A percentile compares a stretch with the other conserved stretches of the same genome.
Evolutionary conservation across 2,888 invertebrate species (phyloP).

Genomic region (Archaeoteleia sp.): DNA sequence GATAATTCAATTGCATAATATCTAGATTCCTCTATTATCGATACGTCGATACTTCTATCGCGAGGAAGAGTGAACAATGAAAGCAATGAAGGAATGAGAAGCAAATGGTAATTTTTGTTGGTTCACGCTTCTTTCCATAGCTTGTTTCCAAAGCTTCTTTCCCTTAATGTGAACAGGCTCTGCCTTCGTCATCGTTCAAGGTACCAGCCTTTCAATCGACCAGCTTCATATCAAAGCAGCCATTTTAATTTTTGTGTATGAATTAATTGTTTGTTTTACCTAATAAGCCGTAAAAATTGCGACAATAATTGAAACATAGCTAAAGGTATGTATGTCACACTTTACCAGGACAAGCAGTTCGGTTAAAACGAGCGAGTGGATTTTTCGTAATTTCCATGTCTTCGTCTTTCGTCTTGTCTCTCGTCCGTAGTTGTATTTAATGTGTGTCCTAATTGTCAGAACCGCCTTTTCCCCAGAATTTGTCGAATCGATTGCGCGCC

Average conservation of each 20-base stretch:
- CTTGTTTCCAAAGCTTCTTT: too few relatives aligned
- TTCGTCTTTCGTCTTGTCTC: conserved; percentile 50
- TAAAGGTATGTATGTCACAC: conserved; percentile 39
- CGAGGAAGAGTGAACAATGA: too few relatives aligned
- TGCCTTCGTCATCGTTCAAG: conserved; percentile 44
- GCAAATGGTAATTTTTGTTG: too few relatives aligned
- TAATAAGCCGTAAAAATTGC: conserved; percentile 57
- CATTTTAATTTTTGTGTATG: conserved; percentile 10
- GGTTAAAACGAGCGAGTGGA: conserved; percentile 55
- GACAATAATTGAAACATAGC: conserved; percentile 54
- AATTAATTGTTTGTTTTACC: conserved; percentile 38
- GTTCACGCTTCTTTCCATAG: too few relatives aligned
- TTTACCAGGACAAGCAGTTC: conserved; percentile 53
- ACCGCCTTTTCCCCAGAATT: conserved; percentile 84
- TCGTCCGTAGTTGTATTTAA: conserved; percentile 28
- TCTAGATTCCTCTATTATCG: too few relatives aligned
- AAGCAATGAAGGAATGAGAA: too few relatives aligned
- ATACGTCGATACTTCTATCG: too few relatives aligned
- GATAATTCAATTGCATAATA: too few relatives aligned
- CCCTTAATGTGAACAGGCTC: too few relatives aligned
- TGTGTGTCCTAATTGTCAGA: conserved; percentile 64
- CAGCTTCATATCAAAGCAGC: conserved; percentile 37
- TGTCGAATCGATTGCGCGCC: conserved; percentile 88
- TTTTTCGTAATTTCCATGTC: conserved; percentile 50
- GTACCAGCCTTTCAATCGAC: conserved; percentile 53